Base-by-base conservation (phyloP, 2,888 invertebrate species). In the Latrodectus elegans region DNA sequence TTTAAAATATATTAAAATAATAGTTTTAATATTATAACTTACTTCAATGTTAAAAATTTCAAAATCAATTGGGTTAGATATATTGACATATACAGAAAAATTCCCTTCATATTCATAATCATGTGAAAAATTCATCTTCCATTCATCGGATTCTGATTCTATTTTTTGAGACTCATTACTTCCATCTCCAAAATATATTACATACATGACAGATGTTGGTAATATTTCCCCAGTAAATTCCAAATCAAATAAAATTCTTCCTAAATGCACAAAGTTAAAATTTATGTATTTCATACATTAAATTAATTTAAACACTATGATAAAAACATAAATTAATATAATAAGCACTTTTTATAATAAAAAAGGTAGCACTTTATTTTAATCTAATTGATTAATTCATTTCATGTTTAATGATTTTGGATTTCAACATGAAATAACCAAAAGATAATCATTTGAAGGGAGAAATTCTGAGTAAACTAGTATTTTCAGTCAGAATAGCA, bases 11-110 rank as follows among this genome's bases (percentile, higher is more conserved):
- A 49, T 49, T 15, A 51, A n/a, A 14, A 52, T 15, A n/a, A 52
- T 38, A 38, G 6, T 38, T 38, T 38, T 38, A 38, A 6, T 38
- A 22, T 22, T 22, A 38, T 51, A 51, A 82, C 76, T 73, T 82
- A 88, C 88, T 38, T 8, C 17, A 38, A 78, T 9, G 65, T 75
- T 8, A 71, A 88, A 85, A 38, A 88, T 38, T 81, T 85, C 88
- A 53, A 26, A 82, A 70, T 78, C 77, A 2, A 90, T 89, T 14
- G 83, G 53, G 70, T 90, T 90, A 53, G 85, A 89, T 71, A 90
- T 89, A 70, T 77, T 85, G 3, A 89, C 89, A 14, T 73, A 26
- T 11, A 90, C 81, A 53, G 83, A 78, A 84, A 88, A 90, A 73
- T 88, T 73, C 10, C 90, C 90, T 55, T 73, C 86, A 10, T 26